These are phyloP conservation scores for Syrmaticus mikado DNA, from an alignment of 2,113 vertebrate genomes.

Conservation along the genomic window DNA sequence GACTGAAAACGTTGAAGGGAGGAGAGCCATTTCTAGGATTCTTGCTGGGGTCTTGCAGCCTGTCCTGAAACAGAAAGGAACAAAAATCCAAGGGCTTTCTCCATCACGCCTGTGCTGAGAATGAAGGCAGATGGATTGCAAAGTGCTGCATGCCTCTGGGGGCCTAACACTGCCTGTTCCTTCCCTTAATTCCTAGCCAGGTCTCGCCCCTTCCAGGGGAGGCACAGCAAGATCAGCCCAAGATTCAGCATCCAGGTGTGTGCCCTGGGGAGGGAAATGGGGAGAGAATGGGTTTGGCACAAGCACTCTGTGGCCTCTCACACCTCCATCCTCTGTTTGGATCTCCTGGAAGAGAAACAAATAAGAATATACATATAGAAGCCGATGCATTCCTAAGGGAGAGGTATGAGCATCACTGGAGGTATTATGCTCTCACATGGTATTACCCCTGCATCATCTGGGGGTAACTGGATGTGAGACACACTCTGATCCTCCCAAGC, in stretches of 20 bases:
- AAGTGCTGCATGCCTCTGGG: conserved; percentile 15
- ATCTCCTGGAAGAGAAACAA: not conserved
- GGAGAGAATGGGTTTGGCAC: not conserved
- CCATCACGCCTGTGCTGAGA: not conserved
- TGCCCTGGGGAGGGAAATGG: not conserved
- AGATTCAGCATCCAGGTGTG: not conserved
- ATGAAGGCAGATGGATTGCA: not conserved
- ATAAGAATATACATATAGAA: not conserved
- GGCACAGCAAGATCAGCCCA: not conserved
- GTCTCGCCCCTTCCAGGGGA: rapidly evolving
- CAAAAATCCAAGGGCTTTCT: not conserved
- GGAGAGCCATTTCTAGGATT: not conserved
- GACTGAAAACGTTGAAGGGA: not conserved
- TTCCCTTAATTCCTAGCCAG: not conserved
- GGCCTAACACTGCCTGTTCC: not conserved
- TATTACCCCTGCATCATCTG: not conserved
- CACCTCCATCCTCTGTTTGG: not conserved
- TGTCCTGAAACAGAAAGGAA: not conserved
- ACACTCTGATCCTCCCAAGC: conserved; percentile 60
- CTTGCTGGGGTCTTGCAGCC: not conserved
- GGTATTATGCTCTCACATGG: not conserved
- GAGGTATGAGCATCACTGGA: not conserved
- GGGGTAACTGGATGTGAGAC: conserved; percentile 30
- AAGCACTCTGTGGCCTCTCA: not conserved
- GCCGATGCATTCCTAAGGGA: not conserved